These are phyloP conservation scores for Zelostemma sp. DNA, from an alignment of 1,140 invertebrate species.

Conservation along the genomic window DNA sequence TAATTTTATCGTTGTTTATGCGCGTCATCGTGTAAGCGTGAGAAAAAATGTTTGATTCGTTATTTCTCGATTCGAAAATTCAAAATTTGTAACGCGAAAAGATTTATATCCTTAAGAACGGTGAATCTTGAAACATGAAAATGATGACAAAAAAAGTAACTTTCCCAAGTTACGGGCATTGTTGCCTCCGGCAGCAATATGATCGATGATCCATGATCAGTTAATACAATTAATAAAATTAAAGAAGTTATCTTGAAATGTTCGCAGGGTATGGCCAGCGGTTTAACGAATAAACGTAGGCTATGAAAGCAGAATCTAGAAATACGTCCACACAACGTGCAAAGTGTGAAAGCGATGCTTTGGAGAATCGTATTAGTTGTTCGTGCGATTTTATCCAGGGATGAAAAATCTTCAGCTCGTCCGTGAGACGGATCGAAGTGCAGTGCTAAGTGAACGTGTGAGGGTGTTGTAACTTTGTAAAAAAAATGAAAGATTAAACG, in stretches of 20 bases:
- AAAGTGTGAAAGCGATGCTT: constrained; percentile 34
- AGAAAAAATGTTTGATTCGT: too few relatives aligned
- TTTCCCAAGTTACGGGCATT: too few relatives aligned
- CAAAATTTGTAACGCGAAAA: too few relatives aligned
- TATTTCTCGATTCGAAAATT: too few relatives aligned
- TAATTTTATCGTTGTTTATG: too few relatives aligned
- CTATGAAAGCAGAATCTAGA: constrained; percentile 38
- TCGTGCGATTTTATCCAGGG: constrained; percentile 13
- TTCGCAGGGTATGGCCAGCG: constrained; percentile 75
- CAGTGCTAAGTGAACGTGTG: constrained; percentile 43
- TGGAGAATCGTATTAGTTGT: constrained; percentile 39
- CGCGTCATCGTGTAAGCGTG: too few relatives aligned
- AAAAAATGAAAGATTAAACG: constrained; percentile 39
- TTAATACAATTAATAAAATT: too few relatives aligned
- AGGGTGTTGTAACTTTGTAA: constrained; percentile 47
- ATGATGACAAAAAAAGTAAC: too few relatives aligned
- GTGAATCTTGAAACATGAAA: too few relatives aligned
- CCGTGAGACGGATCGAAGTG: constrained; percentile 38
- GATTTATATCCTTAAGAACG: too few relatives aligned
- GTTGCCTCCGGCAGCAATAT: too few relatives aligned
- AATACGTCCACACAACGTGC: constrained; percentile 33
- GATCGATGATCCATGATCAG: too few relatives aligned
- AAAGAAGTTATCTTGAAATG: constrained; percentile 19
- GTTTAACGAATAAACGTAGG: constrained; percentile 70
- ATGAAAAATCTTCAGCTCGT: constrained; percentile 7